Base-by-base conservation (phyloP, 2,797 vertebrate species). In the Gouania willdenowi region DNA sequence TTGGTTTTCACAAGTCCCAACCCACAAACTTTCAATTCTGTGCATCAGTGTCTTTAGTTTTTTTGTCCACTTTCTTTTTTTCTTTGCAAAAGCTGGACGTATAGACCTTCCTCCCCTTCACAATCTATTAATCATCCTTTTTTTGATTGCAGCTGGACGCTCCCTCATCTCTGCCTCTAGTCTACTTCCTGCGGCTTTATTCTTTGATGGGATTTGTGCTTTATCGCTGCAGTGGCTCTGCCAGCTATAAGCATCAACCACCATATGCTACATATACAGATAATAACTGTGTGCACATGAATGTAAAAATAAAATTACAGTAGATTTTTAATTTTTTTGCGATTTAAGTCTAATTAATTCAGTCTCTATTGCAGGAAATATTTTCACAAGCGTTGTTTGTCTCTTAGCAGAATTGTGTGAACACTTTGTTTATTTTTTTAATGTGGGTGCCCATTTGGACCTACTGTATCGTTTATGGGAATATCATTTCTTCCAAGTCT, bases 201-300 rank as follows among this genome's bases (percentile, higher is more conserved):
- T 83, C 78, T 87, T 87, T 86, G 80, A 87, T 83, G 66, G 69
- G 81, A 86, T 85, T 85, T 87, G 65, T 71, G 67, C 63, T 75
- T 53, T 49, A 59, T 65, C 69, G 56, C 63, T 74, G 76, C 67
- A 81, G 75, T 81, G 49, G 55, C 69, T 65, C 65, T 32, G 61
- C 44, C 47, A 42, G 36, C 33, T 21, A 18, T 48, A 26, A 10
- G 8, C 32, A 17, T 30, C 33, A 39, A 32, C 26, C 38, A 19
- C 30, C 13, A 13, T 14, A 20, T 4, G 20, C 19, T 19, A 20
- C 4, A n/a, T 4, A 28, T 21, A 27, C 8, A 38, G 6, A 46
- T 34, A 8, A 20, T n/a, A n/a, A 19, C 19, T 20, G 2, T 19
- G n/a, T n/a, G n/a, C n/a, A n/a, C n/a, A n/a, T n/a, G n/a, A n/a